Percentiles rank a stretch among this genome's conserved stretches.
phyloP scores from a whole-genome alignment of 1,140 invertebrate species.

The Maconellicoccus hirsutus region DNA sequence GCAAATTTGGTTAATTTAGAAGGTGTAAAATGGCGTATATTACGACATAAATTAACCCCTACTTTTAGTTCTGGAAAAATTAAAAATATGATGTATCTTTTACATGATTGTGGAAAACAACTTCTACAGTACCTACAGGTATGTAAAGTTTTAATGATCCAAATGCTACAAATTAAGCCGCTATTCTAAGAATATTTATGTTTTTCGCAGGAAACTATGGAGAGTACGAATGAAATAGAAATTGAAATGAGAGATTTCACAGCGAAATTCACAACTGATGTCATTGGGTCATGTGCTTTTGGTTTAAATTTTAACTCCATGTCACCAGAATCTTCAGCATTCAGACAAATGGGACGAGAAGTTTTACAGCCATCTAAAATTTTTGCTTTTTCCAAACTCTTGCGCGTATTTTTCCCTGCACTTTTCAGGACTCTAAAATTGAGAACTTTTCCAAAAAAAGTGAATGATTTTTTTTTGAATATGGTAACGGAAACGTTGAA shows the following conservation, averaged over 20 bases:
- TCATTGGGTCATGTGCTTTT: conserved; percentile 44
- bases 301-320: conserved; percentile 43
- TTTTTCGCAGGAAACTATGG: conserved; percentile 16
- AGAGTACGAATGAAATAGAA: conserved; percentile 24
- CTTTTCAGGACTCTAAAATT: conserved; percentile 26
- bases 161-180: neutral
- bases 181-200: neutral
- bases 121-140: conserved; percentile 31
- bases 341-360: conserved; percentile 37
- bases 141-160: neutral
- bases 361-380: conserved; percentile 33
- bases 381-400: conserved; percentile 28
- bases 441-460: conserved; percentile 26
- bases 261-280: conserved; percentile 42
- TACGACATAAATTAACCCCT: conserved; percentile 36
- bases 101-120: conserved; percentile 34
- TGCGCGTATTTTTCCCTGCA: conserved; percentile 27
- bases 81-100: conserved; percentile 41
- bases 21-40: conserved; percentile 34
- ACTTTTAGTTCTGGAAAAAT: conserved; percentile 38
- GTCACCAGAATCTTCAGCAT: conserved; percentile 38
- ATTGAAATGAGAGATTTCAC: conserved; percentile 37
- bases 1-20: conserved; percentile 29
- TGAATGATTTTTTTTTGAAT: conserved; percentile 37
- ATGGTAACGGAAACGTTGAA: conserved; percentile 39